These are phyloP conservation scores for Rhagonycha fulva DNA, from an alignment of 2,888 invertebrate genomes.

Conservation along the genomic window DNA sequence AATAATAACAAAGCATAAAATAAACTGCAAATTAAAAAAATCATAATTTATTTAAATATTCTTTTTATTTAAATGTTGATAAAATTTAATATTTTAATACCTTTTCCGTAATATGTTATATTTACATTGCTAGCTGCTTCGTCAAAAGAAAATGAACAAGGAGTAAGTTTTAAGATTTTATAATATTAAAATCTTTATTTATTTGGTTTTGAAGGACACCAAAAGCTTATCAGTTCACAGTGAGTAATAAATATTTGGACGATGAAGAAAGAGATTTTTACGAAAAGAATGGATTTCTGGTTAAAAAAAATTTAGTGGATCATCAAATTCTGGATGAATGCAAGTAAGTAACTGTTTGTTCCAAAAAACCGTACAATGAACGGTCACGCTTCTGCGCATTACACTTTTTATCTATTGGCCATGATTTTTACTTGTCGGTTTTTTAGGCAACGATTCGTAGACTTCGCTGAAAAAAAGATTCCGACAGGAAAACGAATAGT, in stretches of 20 bases:
- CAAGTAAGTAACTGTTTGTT: slow-evolving; percentile 56
- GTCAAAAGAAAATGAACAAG: too few relatives aligned
- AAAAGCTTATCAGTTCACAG: not conserved
- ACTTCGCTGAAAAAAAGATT: slow-evolving; percentile 67
- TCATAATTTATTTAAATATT: too few relatives aligned
- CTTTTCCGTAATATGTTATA: too few relatives aligned
- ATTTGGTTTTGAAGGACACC: not conserved
- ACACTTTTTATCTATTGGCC: too few relatives aligned
- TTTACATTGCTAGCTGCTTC: too few relatives aligned
- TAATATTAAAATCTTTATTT: not conserved
- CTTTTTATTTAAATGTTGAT: too few relatives aligned
- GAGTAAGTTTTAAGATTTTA: not conserved
- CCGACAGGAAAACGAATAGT: slow-evolving; percentile 62
- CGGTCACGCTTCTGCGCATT: too few relatives aligned
- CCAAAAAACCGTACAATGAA: too few relatives aligned
- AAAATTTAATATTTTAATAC: too few relatives aligned
- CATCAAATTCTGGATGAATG: slow-evolving; percentile 67
- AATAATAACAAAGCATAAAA: too few relatives aligned
- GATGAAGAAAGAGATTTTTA: slow-evolving; percentile 71
- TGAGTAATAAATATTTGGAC: slow-evolving; percentile 51
- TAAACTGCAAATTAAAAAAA: too few relatives aligned
- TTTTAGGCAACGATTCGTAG: slow-evolving; percentile 69
- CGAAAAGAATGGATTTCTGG: slow-evolving; percentile 78
- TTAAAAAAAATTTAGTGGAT: slow-evolving; percentile 71
- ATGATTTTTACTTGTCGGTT: too few relatives aligned